phyloP scores from a whole-genome alignment of 2,797 vertebrate genomes.

The Phataginus tricuspis region DNA sequence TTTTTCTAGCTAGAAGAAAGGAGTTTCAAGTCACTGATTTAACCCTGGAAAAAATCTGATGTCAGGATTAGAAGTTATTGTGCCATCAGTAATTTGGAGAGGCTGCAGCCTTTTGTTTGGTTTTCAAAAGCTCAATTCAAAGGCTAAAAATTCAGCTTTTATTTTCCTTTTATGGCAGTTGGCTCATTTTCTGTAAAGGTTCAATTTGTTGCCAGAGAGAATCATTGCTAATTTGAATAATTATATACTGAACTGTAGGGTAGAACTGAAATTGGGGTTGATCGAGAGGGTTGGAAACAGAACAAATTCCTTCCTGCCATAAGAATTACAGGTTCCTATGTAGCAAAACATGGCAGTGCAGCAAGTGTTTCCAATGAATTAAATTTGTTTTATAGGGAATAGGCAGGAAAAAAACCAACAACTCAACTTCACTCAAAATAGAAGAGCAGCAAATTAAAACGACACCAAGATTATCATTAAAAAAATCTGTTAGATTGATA shows the following conservation, averaged over 20 bases:
- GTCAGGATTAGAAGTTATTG: conserved; percentile 44
- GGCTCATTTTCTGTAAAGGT: conserved; percentile 73
- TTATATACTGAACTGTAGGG: conserved; percentile 71
- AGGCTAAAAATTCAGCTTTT: conserved; percentile 72
- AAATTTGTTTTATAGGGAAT: conserved; percentile 17
- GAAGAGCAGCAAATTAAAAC: conserved; percentile 41
- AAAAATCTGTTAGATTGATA: background rate
- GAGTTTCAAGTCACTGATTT: conserved; percentile 46
- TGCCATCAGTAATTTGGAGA: conserved; percentile 67
- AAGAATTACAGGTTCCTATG: conserved; percentile 39
- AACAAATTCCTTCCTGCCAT: conserved; percentile 15
- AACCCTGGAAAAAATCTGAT: background rate
- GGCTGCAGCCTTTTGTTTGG: conserved; percentile 58
- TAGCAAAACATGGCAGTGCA: background rate
- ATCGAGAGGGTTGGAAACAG: conserved; percentile 67
- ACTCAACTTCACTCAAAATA: background rate
- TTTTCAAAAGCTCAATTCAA: conserved; percentile 68
- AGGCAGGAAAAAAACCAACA: background rate
- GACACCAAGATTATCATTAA: background rate
- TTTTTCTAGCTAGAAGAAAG: conserved; percentile 51
- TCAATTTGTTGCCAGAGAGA: conserved; percentile 75
- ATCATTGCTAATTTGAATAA: conserved; percentile 78
- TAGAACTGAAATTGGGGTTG: conserved; percentile 63
- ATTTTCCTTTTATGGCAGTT: conserved; percentile 70
- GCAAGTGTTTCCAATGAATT: conserved; percentile 34